Percentiles rank a stretch among this genome's conserved stretches.
Conservation (phyloP, 2,113 vertebrate species). For the Sinocyclocheilus grahami region DNA sequence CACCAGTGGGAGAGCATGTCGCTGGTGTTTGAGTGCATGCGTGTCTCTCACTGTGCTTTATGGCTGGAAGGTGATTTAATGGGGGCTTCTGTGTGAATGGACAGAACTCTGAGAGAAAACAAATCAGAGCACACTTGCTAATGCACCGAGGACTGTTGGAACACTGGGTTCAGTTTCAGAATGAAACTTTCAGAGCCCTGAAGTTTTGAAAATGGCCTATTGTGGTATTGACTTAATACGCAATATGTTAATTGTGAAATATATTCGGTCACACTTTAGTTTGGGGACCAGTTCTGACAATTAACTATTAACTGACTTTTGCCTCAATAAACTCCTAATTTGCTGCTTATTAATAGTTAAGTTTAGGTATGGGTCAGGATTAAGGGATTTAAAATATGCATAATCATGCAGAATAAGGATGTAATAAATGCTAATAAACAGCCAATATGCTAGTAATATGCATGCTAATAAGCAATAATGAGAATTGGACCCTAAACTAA, state of each 20-base stretch:
- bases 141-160: conserved; percentile 15
- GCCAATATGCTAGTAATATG: background rate
- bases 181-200: conserved; percentile 18
- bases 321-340: background rate
- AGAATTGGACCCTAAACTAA: background rate
- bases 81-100: background rate
- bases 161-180: conserved; percentile 11
- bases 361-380: background rate
- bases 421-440: background rate
- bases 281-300: background rate
- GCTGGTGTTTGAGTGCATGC: background rate
- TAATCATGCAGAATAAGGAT: background rate
- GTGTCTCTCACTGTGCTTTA: background rate
- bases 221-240: background rate
- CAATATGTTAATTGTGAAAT: background rate
- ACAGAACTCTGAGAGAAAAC: background rate
- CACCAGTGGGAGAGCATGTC: conserved; percentile 15
- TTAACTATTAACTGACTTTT: too few species aligned
- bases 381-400: background rate
- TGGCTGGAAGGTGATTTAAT: conserved; percentile 33
- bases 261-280: background rate
- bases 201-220: too few species aligned
- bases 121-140: conserved; percentile 28
- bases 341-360: background rate
- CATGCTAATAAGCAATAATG: background rate